Conservation (phyloP, 2,113 vertebrate species). For the Heterotis niloticus region DNA sequence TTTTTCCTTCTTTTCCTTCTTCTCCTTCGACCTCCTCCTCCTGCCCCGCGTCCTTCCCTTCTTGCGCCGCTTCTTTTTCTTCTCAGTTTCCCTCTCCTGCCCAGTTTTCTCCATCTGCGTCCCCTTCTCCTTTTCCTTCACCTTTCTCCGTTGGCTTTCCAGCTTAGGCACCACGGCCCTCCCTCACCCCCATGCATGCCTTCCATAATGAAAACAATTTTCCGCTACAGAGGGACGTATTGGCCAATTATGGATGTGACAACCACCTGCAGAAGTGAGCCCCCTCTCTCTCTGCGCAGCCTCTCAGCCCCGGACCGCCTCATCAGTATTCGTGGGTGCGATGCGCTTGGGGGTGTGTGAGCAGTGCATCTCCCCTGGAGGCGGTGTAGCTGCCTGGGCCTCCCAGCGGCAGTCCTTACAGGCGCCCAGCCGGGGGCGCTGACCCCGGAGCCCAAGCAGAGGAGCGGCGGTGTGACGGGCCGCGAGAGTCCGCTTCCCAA, state of each 20-base stretch:
- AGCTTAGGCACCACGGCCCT: slow-evolving; percentile 94
- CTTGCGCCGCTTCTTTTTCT: neutral
- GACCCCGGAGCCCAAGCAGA: slow-evolving; percentile 43
- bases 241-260: slow-evolving; percentile 97
- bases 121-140: slow-evolving; percentile 27
- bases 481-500: slow-evolving; percentile 80
- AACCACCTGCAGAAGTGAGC: slow-evolving; percentile 93
- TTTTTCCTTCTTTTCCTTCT: neutral
- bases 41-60: slow-evolving; percentile 53
- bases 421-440: slow-evolving; percentile 78
- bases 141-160: slow-evolving; percentile 81
- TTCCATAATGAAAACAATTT: slow-evolving; percentile 99
- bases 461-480: slow-evolving; percentile 79
- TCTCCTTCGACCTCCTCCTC: slow-evolving; percentile 31
- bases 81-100: neutral
- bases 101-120: neutral
- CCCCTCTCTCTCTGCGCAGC: slow-evolving; percentile 26
- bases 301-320: slow-evolving; percentile 58
- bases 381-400: slow-evolving; percentile 87
- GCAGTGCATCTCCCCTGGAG: slow-evolving; percentile 96
- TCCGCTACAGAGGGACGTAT: slow-evolving; percentile 95
- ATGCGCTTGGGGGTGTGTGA: slow-evolving; percentile 74
- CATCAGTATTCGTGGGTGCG: slow-evolving; percentile 99
- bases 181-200: slow-evolving; percentile 90
- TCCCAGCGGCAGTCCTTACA: slow-evolving; percentile 85